Evolutionary conservation across 2,888 invertebrate genomes (phyloP), one percentile per base, ranked within the genome.

Genomic region (Drosophila nigricruria): DNA sequence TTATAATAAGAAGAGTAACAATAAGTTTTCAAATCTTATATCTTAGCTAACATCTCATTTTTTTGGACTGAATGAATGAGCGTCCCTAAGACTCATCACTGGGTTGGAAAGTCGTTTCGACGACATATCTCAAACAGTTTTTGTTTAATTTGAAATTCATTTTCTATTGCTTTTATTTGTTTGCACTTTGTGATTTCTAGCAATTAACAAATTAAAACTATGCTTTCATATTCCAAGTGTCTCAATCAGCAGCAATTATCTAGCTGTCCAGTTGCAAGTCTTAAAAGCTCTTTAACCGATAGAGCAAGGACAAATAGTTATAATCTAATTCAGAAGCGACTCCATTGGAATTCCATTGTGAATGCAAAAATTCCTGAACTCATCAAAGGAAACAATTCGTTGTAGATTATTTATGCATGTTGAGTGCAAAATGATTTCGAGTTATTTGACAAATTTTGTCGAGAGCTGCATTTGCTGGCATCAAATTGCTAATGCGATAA

Each of bases 401-500:
- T 47, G 9, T 27, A 1, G 10, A n/a, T 25, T 23, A 8, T 45
- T 8, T 25, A 23, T 45, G 45, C 25, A 45, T 25, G 45, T 5
- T 47, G 50, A 52, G 18, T 34, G 12, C 50, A 34, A 52, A 14
- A 32, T 18, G 18, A 49, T 49, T 49, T 49, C 49, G 18, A 49
- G 32, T 49, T 18, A 23, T 16, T 52, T 52, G 34, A 38, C 25
- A 23, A 36, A 38, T 25, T 38, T 27, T 1, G 25, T 18, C 14
- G 1, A 32, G 25, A 10, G 10, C 25, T 32, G 16, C 8, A 23
- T n/a, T 53, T 52, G 50, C 50, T 52, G 32, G 38, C 36, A 53
- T 25, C 25, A 20, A 40, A 58, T 18, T 23, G 30, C 18, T 10
- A 70, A 49, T 32, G 40, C 10, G 47, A 42, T 52, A 40, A 52